Evolutionary conservation across 2,113 vertebrate genomes (phyloP), one percentile per base, ranked within the genome.

Genomic region (Toxostoma redivivum): DNA sequence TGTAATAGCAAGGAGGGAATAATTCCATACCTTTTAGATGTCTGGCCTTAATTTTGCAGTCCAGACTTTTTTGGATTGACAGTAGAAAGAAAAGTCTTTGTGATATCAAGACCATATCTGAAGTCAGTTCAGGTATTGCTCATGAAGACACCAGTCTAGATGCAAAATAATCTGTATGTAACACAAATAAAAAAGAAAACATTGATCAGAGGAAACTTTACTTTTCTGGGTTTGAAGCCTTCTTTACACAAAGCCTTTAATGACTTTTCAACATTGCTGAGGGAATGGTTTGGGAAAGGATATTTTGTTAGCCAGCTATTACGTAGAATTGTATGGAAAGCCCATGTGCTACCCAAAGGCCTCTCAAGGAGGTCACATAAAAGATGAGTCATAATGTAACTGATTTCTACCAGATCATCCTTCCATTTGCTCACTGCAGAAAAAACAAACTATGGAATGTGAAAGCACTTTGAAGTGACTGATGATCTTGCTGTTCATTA

Each of bases 371-470:
- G 90, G 90, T 95, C 85, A 88, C 93, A 90, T 64, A 90, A 86
- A 96, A 96, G 90, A 96, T 93, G 85, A 95, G 67, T 93, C 85
- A 94, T 93, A 94, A 96, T 71, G 82, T 66, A 86, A 71, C 88
- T 93, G 94, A 90, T 92, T 97, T 96, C 93, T 90, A 71, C 79
- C 94, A 93, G 76, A 95, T 92, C 85, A 86, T 94, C 76, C 35
- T 66, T 83, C 79, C 90, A 48, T 86, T 97, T 93, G 71, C 76
- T 93, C 65, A n/a, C 56, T 74, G 85, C 48, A 94, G 64, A 90
- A 74, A 96, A 90, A 97, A 94, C 81, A 95, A 97, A 83, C 90
- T 81, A 95, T 69, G 92, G 82, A 90, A 96, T 86, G 88, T 0
- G 0, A 92, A 90, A 81, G 64, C 24, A 56, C 93, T 96, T 96